Percentiles rank a stretch among this genome's conserved stretches.
Conservation (phyloP, 2,113 vertebrate species). For the Lucifuga dentata region DNA sequence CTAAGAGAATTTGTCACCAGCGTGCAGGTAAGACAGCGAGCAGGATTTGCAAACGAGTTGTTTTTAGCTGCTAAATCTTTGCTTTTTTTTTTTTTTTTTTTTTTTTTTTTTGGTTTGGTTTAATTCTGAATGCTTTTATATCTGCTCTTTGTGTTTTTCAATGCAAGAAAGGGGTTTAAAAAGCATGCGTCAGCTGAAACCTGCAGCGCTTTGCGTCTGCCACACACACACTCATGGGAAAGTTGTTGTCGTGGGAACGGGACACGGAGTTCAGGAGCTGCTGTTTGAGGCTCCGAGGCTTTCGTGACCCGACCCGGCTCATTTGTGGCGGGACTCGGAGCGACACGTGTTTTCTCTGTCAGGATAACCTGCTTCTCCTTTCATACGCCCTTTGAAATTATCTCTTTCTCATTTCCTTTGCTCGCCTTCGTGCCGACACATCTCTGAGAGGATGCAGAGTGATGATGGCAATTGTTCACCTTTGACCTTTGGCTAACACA, state of each 20-base stretch:
- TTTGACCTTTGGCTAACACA: slow-evolving; percentile 48
- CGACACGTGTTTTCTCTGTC: slow-evolving; percentile 60
- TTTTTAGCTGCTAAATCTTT: too few species aligned
- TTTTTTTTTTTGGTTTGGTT: too few species aligned
- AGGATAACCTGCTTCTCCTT: slow-evolving; percentile 41
- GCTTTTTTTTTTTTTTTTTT: too few species aligned
- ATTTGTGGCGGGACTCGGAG: slow-evolving; percentile 61
- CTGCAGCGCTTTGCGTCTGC: not conserved
- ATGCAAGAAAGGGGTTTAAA: too few species aligned
- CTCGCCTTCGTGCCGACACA: not conserved
- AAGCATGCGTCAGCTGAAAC: not conserved
- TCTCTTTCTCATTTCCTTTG: not conserved
- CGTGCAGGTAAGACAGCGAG: slow-evolving; percentile 70
- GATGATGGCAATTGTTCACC: slow-evolving; percentile 40
- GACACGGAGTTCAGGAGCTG: slow-evolving; percentile 41
- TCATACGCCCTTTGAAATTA: not conserved
- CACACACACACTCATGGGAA: slow-evolving; percentile 49
- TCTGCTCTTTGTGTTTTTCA: too few species aligned
- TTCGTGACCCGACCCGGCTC: slow-evolving; percentile 45
- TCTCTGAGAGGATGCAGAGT: slow-evolving; percentile 35
- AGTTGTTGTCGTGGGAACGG: slow-evolving; percentile 41
- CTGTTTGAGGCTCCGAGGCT: slow-evolving; percentile 38
- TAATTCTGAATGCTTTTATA: too few species aligned
- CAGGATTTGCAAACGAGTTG: not conserved
- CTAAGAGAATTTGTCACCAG: slow-evolving; percentile 46